These are phyloP conservation scores for Esox masquinongy DNA, from an alignment of 2,797 vertebrate genomes.

Conservation along the genomic window DNA sequence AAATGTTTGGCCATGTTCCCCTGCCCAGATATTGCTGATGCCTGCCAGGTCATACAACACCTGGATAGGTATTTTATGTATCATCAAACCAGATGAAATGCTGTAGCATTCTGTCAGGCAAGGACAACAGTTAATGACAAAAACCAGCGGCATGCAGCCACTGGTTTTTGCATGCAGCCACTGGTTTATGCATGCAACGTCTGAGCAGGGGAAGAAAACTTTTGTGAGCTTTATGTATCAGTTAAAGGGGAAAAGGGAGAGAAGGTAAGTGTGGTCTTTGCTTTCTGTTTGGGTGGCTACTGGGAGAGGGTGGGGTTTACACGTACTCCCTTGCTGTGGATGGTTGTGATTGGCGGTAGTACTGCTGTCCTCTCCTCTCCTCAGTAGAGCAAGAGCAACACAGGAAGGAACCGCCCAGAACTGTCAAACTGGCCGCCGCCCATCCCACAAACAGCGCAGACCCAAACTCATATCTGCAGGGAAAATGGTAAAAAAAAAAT, in stretches of 20 bases:
- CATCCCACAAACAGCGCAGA: constrained; percentile 94
- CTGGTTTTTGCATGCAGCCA: too few species aligned
- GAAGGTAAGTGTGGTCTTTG: constrained; percentile 65
- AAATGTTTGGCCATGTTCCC: constrained; percentile 3
- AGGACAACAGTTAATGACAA: too few species aligned
- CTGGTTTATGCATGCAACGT: too few species aligned
- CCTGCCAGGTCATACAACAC: too few species aligned
- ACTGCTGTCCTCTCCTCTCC: constrained; percentile 84
- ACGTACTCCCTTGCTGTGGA: constrained; percentile 93
- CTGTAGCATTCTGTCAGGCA: too few species aligned
- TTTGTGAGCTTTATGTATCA: not conserved
- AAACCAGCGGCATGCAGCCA: too few species aligned
- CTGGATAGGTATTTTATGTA: too few species aligned
- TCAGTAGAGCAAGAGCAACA: constrained; percentile 91
- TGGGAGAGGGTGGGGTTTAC: constrained; percentile 72
- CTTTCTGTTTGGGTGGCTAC: constrained; percentile 68
- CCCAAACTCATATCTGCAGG: constrained; percentile 92
- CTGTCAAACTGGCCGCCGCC: constrained; percentile 87
- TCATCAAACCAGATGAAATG: constrained; percentile 43
- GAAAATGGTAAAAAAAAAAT: constrained; percentile 20
- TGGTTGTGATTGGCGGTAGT: constrained; percentile 88
- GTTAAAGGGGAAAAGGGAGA: constrained; percentile 29
- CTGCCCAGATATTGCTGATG: too few species aligned
- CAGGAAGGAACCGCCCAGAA: constrained; percentile 91
- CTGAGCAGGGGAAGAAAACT: too few species aligned